These are phyloP conservation scores for Gari tellinella DNA, from an alignment of 2,888 invertebrate genomes.

Conservation along the genomic window DNA sequence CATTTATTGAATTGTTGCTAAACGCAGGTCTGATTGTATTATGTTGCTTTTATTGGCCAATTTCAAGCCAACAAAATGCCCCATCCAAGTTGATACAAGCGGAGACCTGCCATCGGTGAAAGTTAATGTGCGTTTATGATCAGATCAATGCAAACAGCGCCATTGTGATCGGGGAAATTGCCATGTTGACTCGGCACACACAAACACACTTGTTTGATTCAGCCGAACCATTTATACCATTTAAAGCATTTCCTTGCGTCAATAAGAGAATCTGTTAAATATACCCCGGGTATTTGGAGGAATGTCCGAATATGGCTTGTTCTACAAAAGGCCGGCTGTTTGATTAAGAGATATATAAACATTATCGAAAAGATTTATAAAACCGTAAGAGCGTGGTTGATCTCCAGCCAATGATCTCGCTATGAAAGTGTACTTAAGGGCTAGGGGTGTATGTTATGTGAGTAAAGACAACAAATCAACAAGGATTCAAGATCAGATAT, in stretches of 20 bases:
- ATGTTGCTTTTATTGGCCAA: too few species aligned
- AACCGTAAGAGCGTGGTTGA: too few species aligned
- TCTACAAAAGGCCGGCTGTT: slow-evolving; percentile 25
- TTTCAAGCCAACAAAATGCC: too few species aligned
- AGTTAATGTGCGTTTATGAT: not conserved
- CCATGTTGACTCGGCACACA: slow-evolving; percentile 35
- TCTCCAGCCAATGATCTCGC: too few species aligned
- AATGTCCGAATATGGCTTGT: slow-evolving; percentile 9
- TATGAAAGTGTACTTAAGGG: too few species aligned
- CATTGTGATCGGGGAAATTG: slow-evolving; percentile 3
- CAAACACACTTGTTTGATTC: slow-evolving; percentile 33
- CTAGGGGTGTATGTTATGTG: too few species aligned
- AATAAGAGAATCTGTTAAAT: slow-evolving; percentile 39
- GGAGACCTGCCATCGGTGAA: not conserved
- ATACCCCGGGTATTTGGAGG: slow-evolving; percentile 26
- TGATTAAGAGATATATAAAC: not conserved
- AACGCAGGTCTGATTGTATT: too few species aligned
- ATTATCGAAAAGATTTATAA: too few species aligned
- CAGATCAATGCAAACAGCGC: slow-evolving; percentile 4
- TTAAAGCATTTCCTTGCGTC: slow-evolving; percentile 29
- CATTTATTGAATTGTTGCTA: too few species aligned
- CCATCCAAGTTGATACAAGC: not conserved
- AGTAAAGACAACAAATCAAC: too few species aligned
- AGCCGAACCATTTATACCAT: slow-evolving; percentile 41
- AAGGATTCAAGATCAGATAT: too few species aligned